Base-by-base conservation (phyloP, 2,113 vertebrate genomes). In the Pollachius pollachius region DNA sequence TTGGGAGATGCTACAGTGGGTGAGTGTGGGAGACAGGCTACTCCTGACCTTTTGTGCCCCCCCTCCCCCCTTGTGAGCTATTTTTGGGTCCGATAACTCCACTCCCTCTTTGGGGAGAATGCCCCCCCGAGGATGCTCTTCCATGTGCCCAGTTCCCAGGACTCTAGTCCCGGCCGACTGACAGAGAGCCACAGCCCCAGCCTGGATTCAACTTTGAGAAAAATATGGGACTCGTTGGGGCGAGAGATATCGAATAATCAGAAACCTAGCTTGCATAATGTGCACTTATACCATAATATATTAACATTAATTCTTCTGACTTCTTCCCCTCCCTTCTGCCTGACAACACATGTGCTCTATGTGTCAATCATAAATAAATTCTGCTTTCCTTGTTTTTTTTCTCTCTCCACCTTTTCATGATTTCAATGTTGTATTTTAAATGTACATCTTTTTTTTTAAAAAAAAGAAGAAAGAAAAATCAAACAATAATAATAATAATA, bases 331-430 rank as follows among this genome's bases (percentile, higher is more conserved):
- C 72, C 75, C 73, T 48, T 52, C 72, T 63, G 64, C 76, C 81
- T 76, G 81, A 90, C 90, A 91, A 87, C 91, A 89, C 91, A 90
- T 93, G 94, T 94, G 94, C 95, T 95, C 94, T 95, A 91, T 90
- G 93, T 84, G 94, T 91, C 90, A 93, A 93, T 91, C 92, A 96
- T 96, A 96, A 98, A 96, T 96, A 96, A 88, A 91, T 87, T 90
- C 80, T 77, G 80, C 84, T 85, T 92, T 72, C 23, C 70, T 71
- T 77, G 1, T 25, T 69, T 57, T 78, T 65, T 65, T 79, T 78
- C 72, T 75, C 65, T 74, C 2, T 48, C 70, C 67, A 59, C 71
- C 65, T 78, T 80, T 76, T 80, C 71, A 52, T 78, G 65, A 72
- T 81, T 67, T 41, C 79, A 78, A 79, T 65, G 78, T 87, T 58